Evolutionary conservation across 1,140 invertebrate genomes (phyloP), one percentile per base, ranked within the genome.

Genomic region (Hesperophylax magnus): DNA sequence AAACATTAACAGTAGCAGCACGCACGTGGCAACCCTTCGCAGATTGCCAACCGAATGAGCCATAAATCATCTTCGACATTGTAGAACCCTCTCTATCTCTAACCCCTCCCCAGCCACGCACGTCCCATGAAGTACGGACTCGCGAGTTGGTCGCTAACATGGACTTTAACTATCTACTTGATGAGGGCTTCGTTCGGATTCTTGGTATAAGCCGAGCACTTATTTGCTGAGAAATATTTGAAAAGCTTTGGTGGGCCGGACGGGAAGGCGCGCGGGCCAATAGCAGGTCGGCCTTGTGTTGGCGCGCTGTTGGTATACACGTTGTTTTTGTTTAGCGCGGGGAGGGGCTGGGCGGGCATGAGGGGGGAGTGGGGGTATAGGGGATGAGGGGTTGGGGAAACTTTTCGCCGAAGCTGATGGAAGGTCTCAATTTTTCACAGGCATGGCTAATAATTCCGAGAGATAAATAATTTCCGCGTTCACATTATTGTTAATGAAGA

Each of bases 301-400:
- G 79, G 87, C 81, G 22, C 58, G 56, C 71, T 83, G 82, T 83
- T 80, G 79, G 88, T 89, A 86, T 89, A 89, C 87, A 87, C 89
- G 88, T 89, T 89, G 89, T 88, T 90, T 88, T 89, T 88, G 87
- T 87, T 88, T 87, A 87, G 87, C 81, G 58, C 77, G 39, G 67
- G 75, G 78, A 39, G 81, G 82, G 34, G 81, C 65, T 80, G 77
- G 80, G 47, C 71, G 20, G 47, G 77, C n/a, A n/a, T n/a, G 60
- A 17, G 20, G 2, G 80, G 63, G 83, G 63, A 61, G 79, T 27
- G 6, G 58, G 1, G 27, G 24, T n/a, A 53, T 54, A 47, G 63
- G 24, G 24, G 69, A 61, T 8, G 77, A 63, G 77, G 81, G 71
- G 75, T 3, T 60, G 72, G 54, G 54, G 72, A 58, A 76, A 76